Percentiles rank a stretch among this genome's conserved stretches.
These are phyloP conservation scores for Macrobrachium rosenbergii DNA, from an alignment of 1,140 invertebrate genomes.

Conservation along the genomic window DNA sequence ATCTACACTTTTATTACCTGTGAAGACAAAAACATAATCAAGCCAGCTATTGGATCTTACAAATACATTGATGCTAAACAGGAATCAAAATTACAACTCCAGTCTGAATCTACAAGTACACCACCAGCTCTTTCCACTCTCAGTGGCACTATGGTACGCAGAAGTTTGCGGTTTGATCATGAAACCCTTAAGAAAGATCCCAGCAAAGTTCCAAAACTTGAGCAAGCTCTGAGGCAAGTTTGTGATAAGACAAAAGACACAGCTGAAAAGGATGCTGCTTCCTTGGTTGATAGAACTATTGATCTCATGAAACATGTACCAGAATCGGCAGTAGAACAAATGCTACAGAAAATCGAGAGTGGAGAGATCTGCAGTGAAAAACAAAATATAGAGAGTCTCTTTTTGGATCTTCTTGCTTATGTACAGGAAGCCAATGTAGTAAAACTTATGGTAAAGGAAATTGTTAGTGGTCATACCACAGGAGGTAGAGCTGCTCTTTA, in stretches of 20 bases:
- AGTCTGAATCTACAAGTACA: not conserved
- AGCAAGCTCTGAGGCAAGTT: constrained; percentile 13
- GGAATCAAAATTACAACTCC: constrained; percentile 36
- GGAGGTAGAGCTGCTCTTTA: constrained; percentile 24
- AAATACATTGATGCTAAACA: constrained; percentile 49
- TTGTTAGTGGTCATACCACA: constrained; percentile 8
- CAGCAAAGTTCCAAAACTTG: constrained; percentile 28
- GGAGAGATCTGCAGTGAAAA: constrained; percentile 21
- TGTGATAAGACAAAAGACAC: constrained; percentile 31
- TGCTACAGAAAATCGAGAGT: constrained; percentile 14
- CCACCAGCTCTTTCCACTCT: constrained; percentile 8
- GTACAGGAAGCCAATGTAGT: constrained; percentile 34
- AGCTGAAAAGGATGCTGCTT: constrained; percentile 28
- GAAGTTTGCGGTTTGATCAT: constrained; percentile 24
- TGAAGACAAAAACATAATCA: constrained; percentile 51
- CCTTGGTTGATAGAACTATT: constrained; percentile 22
- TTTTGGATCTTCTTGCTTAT: constrained; percentile 39
- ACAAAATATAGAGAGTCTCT: constrained; percentile 36
- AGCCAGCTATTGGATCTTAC: constrained; percentile 38
- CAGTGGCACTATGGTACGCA: not conserved
- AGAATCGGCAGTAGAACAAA: constrained; percentile 16
- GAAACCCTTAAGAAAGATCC: constrained; percentile 37
- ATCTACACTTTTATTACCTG: constrained; percentile 45
- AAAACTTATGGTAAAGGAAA: constrained; percentile 34
- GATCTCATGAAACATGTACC: constrained; percentile 38